Base-by-base conservation (phyloP, 2,797 vertebrate genomes). In the Melanotaenia boesemani region DNA sequence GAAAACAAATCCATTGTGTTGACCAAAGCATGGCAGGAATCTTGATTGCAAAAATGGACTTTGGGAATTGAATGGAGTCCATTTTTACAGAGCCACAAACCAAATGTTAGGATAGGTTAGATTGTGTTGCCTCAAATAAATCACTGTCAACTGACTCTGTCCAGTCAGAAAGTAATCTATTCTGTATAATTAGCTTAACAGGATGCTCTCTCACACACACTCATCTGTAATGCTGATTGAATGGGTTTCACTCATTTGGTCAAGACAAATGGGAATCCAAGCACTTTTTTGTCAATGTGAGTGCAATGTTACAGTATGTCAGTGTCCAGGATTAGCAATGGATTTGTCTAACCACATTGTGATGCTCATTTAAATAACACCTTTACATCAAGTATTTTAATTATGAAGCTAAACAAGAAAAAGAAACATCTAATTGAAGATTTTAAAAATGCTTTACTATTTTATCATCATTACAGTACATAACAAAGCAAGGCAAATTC, bases 161-260 rank as follows among this genome's bases (percentile, higher is more conserved):
- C 79, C 73, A 79, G 76, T 85, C 81, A 86, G 63, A 86, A 67
- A 85, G 76, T 66, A 73, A 83, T 89, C 80, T 67, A 77, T 75
- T 83, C 65, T 78, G 62, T 70, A 55, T 86, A 91, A 90, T 91
- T 86, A 86, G 76, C 82, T 85, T 70, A 87, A 80, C 82, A 68
- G 71, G 86, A 84, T 32, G 58, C 55, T 57, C 54, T 63, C 44
- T 86, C 9, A 50, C 46, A 50, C 46, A n/a, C 66, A 72, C 64
- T 86, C 82, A 67, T 79, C 48, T 59, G 30, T 76, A 59, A 88
- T 11, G 69, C 80, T 77, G 63, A 86, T 56, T 74, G 44, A 81
- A 88, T 80, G 24, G 76, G 85, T 91, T 88, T 83, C 32, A 72
- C 62, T 87, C 73, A 76, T 80, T 78, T 54, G 58, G 70, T 76